Evolutionary conservation across 1,140 invertebrate species (phyloP).

Genomic region (Monomorium pharaonis): DNA sequence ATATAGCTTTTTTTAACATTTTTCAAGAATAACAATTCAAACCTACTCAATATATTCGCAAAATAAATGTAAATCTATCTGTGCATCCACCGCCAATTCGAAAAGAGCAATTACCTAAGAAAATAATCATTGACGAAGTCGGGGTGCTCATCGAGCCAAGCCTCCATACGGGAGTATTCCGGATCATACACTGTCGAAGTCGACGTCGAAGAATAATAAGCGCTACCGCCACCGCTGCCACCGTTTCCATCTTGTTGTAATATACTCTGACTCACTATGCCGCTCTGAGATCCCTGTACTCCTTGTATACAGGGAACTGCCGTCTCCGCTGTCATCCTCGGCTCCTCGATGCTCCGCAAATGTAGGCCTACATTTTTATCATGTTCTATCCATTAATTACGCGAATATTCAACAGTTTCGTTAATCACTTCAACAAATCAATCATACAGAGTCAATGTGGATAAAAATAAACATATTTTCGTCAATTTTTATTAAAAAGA

Average conservation of each 20-base stretch:
- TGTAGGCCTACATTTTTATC: constrained; percentile 88
- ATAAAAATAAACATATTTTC: too few relatives aligned
- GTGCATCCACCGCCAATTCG: background rate
- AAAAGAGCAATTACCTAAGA: constrained; percentile 88
- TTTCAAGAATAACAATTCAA: background rate
- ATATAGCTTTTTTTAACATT: background rate
- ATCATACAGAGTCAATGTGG: background rate
- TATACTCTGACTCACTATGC: constrained; percentile 82
- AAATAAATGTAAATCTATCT: background rate
- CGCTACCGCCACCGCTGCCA: constrained; percentile 73
- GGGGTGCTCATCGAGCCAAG: constrained; percentile 98
- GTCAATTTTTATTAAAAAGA: too few relatives aligned
- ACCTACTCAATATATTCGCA: background rate
- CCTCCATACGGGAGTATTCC: constrained; percentile 94
- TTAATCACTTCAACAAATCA: background rate
- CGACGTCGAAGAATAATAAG: constrained; percentile 77
- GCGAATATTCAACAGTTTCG: background rate
- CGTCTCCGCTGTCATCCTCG: constrained; percentile 89
- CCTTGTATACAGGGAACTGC: constrained; percentile 86
- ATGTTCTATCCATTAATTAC: background rate
- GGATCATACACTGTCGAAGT: constrained; percentile 89
- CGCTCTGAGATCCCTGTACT: constrained; percentile 83
- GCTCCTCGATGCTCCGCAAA: constrained; percentile 92
- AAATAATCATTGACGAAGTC: constrained; percentile 98
- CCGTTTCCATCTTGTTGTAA: constrained; percentile 78